These are phyloP conservation scores for Mastacembelus armatus DNA, from an alignment of 2,797 vertebrate genomes.

Conservation along the genomic window DNA sequence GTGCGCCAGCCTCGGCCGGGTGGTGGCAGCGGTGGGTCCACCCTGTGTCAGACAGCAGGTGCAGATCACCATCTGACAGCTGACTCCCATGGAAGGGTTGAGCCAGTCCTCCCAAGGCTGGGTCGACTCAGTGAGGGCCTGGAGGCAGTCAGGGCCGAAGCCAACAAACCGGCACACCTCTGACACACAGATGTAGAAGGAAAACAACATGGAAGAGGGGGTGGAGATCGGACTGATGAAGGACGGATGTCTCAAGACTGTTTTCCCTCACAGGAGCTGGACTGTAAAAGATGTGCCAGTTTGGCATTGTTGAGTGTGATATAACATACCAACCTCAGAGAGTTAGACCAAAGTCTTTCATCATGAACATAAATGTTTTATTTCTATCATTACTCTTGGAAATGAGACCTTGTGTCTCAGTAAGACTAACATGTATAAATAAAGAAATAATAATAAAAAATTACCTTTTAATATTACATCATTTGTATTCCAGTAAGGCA, in stretches of 20 bases:
- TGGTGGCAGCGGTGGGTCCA: conserved; percentile 50
- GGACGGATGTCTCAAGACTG: conserved; percentile 29
- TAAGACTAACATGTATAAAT: too few relatives aligned
- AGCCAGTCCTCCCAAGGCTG: conserved; percentile 59
- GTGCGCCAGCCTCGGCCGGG: conserved; percentile 54
- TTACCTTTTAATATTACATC: neutral
- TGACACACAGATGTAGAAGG: conserved; percentile 51
- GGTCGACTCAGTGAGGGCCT: conserved; percentile 30
- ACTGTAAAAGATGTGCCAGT: conserved; percentile 3
- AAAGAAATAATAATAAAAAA: too few relatives aligned
- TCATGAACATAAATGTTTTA: neutral
- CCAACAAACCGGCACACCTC: conserved; percentile 60
- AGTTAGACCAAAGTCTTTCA: neutral
- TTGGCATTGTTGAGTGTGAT: neutral
- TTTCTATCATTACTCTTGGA: neutral
- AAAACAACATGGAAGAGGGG: conserved; percentile 52
- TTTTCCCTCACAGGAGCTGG: conserved; percentile 23
- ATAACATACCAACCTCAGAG: neutral
- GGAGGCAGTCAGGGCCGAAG: conserved; percentile 49
- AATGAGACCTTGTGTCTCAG: too few relatives aligned
- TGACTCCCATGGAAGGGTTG: conserved; percentile 67
- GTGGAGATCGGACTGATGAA: conserved; percentile 33
- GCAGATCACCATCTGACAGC: conserved; percentile 73
- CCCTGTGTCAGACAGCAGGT: conserved; percentile 78
- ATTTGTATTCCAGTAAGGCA: too few relatives aligned